A percentile compares a stretch with the other conserved stretches of the same genome.
Evolutionary conservation across 2,888 invertebrate species (phyloP).

Genomic region (Pseudoips prasinana): DNA sequence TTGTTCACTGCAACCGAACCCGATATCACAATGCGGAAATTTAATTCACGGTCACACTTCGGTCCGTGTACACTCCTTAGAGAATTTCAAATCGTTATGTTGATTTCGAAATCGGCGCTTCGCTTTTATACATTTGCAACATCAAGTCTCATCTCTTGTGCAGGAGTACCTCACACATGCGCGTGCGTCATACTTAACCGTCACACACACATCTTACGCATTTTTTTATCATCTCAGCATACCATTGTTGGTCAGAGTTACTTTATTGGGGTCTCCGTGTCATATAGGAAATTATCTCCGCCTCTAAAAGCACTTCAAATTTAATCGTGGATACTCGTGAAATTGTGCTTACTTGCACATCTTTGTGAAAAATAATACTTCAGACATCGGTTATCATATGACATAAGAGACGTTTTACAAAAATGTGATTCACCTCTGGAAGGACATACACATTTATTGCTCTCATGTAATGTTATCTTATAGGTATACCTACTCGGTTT

Average conservation of each 20-base stretch:
- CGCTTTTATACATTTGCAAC: slow-evolving; percentile 79
- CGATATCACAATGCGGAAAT: slow-evolving; percentile 65
- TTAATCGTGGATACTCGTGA: slow-evolving; percentile 26
- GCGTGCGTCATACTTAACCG: slow-evolving; percentile 45
- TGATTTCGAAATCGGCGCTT: slow-evolving; percentile 78
- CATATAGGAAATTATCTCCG: slow-evolving; percentile 49
- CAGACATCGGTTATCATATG: not conserved
- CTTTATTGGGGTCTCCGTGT: slow-evolving; percentile 68
- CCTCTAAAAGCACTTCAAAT: slow-evolving; percentile 42
- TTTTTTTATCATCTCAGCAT: slow-evolving; percentile 63
- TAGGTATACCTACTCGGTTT: slow-evolving; percentile 34
- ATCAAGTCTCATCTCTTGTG: slow-evolving; percentile 66
- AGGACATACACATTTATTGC: slow-evolving; percentile 33
- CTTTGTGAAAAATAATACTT: slow-evolving; percentile 27
- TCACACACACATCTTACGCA: slow-evolving; percentile 47
- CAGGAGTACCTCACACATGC: slow-evolving; percentile 45
- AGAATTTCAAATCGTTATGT: slow-evolving; percentile 75
- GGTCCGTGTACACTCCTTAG: slow-evolving; percentile 67
- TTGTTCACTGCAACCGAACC: slow-evolving; percentile 48
- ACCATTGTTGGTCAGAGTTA: slow-evolving; percentile 56
- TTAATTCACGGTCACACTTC: slow-evolving; percentile 58
- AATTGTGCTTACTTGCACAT: slow-evolving; percentile 35
- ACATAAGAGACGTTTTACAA: slow-evolving; percentile 9
- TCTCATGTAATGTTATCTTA: slow-evolving; percentile 28
- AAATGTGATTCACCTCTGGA: slow-evolving; percentile 38